Conservation (phyloP, 1,140 invertebrate genomes). For the Paraescarpia echinospica region DNA sequence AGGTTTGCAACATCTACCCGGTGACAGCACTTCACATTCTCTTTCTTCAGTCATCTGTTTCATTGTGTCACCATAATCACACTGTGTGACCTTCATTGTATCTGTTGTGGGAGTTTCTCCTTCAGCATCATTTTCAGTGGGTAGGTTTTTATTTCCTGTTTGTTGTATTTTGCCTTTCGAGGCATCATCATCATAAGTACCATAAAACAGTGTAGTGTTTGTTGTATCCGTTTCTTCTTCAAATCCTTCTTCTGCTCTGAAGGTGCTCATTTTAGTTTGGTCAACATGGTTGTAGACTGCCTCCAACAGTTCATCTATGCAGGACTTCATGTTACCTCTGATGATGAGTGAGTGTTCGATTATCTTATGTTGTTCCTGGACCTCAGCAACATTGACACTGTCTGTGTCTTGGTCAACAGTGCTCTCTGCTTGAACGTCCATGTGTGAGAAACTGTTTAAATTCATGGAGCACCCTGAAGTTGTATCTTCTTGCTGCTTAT, state of each 20-base stretch:
- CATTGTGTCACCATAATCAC: not conserved
- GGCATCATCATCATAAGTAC: not conserved
- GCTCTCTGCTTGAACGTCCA: not conserved
- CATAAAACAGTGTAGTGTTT: not conserved
- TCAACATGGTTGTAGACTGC: not conserved
- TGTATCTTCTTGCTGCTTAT: not conserved
- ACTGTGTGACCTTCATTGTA: not conserved
- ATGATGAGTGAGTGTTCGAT: not conserved
- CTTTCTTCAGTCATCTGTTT: not conserved
- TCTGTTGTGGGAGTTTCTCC: not conserved
- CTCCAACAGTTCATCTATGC: not conserved
- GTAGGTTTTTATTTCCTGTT: not conserved
- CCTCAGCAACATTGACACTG: not conserved
- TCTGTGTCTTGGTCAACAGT: not conserved
- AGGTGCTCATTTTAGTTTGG: not conserved
- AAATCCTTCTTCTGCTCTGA: not conserved
- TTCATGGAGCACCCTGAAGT: not conserved
- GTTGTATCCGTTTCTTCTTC: not conserved
- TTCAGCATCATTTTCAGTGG: not conserved
- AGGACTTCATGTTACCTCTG: not conserved
- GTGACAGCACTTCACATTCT: not conserved
- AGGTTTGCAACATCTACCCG: not conserved
- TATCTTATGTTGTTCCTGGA: not conserved
- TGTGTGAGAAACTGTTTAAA: not conserved
- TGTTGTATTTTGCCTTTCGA: not conserved